A percentile compares a stretch with the other conserved stretches of the same genome.
These are phyloP conservation scores for Acropora yongei DNA, from an alignment of 64 coral and sea anemone species.

Conservation along the genomic window DNA sequence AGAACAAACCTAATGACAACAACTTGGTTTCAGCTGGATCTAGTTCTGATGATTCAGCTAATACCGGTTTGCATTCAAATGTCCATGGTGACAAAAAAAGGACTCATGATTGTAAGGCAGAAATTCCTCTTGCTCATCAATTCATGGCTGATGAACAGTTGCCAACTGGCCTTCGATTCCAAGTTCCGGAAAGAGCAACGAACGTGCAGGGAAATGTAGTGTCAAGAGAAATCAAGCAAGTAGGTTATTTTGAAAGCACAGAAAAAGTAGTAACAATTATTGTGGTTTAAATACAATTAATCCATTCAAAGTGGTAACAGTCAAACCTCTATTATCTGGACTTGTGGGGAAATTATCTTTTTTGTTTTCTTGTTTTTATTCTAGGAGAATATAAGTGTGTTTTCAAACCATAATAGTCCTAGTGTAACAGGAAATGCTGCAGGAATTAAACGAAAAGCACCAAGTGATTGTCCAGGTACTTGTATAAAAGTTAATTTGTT, in stretches of 20 bases:
- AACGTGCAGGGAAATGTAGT: background rate
- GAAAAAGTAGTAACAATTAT: too few species aligned
- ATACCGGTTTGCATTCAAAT: background rate
- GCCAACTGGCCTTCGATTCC: background rate
- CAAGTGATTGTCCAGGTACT: background rate
- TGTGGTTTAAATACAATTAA: too few species aligned
- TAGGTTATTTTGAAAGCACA: background rate
- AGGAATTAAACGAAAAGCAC: conserved; percentile 34
- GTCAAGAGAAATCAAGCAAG: background rate
- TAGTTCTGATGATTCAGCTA: too few species aligned
- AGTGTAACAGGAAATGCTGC: background rate
- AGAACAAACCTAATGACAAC: background rate
- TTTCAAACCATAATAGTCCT: background rate
- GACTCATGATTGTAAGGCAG: background rate
- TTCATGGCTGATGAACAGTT: background rate
- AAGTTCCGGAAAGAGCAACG: background rate
- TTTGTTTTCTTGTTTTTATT: background rate
- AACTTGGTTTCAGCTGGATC: background rate
- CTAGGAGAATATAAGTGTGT: background rate
- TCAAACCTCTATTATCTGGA: too few species aligned
- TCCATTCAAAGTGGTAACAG: too few species aligned
- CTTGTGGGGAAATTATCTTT: background rate
- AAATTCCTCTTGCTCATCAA: background rate
- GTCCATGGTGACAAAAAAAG: background rate
- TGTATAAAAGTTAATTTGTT: too few species aligned